Conservation (phyloP, 64 coral and sea anemone genomes). For the Porites australiensis region DNA sequence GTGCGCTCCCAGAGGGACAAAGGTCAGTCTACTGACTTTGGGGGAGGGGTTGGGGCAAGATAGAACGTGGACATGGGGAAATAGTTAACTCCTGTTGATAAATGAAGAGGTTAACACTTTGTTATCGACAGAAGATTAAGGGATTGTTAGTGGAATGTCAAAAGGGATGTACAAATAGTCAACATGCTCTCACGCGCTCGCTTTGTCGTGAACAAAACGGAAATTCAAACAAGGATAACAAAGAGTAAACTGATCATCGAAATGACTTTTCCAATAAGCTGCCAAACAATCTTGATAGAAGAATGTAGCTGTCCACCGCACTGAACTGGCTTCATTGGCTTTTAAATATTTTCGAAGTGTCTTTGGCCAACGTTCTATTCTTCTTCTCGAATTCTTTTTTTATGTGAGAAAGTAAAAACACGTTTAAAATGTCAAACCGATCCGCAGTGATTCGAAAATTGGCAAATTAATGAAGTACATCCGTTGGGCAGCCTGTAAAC, state of each 20-base stretch:
- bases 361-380: no score
- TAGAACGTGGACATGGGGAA: neutral
- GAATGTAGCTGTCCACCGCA: no score
- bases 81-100: neutral
- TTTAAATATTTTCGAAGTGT: no score
- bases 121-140: neutral
- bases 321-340: no score
- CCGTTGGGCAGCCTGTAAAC: neutral
- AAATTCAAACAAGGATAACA: neutral
- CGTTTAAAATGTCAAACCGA: no score
- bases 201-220: neutral
- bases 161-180: neutral
- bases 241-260: neutral
- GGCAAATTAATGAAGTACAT: neutral
- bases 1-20: neutral
- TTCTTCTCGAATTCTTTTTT: no score
- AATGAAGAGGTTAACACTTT: slow-evolving; percentile 30
- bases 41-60: neutral
- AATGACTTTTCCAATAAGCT: no score
- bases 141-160: neutral
- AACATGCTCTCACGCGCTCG: neutral
- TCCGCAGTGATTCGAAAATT: neutral
- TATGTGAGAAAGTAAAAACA: no score
- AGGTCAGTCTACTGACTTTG: neutral
- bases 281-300: no score